These are phyloP conservation scores for Pomacea maculata DNA, from an alignment of 1,140 invertebrate species.

Conservation along the genomic window DNA sequence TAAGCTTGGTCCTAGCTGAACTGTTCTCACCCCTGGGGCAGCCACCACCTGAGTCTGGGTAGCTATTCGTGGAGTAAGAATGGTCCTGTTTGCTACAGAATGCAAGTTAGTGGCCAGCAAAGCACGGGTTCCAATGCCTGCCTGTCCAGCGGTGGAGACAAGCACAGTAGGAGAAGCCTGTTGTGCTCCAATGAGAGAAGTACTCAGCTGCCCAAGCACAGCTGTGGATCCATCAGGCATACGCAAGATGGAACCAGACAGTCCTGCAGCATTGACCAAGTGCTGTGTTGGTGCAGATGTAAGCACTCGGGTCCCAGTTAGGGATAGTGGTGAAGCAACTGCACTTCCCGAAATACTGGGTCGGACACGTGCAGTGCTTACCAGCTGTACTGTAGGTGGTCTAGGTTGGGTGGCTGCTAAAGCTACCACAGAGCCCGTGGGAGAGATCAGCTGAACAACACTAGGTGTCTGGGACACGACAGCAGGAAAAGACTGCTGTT, in stretches of 20 bases:
- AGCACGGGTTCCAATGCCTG: background rate
- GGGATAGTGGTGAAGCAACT: background rate
- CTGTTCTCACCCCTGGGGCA: conserved; percentile 1
- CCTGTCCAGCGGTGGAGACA: conserved; percentile 2
- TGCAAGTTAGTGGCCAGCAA: conserved; percentile 14
- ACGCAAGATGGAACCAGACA: conserved; percentile 15
- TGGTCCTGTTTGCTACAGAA: background rate
- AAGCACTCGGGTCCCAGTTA: conserved; percentile 10
- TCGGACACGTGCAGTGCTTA: conserved; percentile 11
- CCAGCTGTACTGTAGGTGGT: conserved; percentile 5
- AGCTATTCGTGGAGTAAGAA: background rate
- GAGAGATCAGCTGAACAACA: conserved; percentile 6
- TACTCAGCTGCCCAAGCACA: conserved; percentile 9
- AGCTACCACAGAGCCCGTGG: conserved; percentile 15
- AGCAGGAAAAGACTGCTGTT: conserved; percentile 1
- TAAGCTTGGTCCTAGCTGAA: conserved; percentile 9
- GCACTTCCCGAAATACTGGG: background rate
- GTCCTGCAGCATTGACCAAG: background rate
- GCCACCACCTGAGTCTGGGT: conserved; percentile 8
- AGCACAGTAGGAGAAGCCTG: background rate
- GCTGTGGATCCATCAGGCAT: conserved; percentile 22
- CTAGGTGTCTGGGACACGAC: conserved; percentile 6
- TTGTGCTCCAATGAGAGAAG: background rate
- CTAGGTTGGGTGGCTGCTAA: conserved; percentile 7
- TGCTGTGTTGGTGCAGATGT: background rate